Percentiles rank a stretch among this genome's conserved stretches.
These are phyloP conservation scores for Volucella bombylans DNA, from an alignment of 2,888 invertebrate species.

Conservation along the genomic window DNA sequence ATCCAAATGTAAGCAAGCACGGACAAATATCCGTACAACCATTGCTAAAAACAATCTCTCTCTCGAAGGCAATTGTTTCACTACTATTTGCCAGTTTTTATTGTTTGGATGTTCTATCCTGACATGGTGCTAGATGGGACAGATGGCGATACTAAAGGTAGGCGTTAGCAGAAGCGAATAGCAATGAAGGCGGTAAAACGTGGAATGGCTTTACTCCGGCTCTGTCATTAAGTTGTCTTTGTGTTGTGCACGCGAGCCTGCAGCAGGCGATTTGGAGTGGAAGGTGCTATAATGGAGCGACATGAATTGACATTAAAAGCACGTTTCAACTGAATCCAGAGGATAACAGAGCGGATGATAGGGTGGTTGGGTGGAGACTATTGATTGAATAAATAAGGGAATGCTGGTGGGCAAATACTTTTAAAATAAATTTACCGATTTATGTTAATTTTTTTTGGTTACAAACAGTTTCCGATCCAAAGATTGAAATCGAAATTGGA, in stretches of 20 bases:
- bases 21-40: not conserved
- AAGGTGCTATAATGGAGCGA: not conserved
- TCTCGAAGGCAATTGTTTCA: slow-evolving; percentile 14
- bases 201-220: not conserved
- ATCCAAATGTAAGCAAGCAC: not conserved
- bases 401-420: not conserved
- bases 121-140: no score
- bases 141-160: not conserved
- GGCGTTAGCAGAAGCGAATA: not conserved
- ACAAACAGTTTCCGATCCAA: slow-evolving; percentile 3
- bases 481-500: slow-evolving; percentile 6
- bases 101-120: slow-evolving; percentile 30
- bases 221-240: slow-evolving; percentile 23
- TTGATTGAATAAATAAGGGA: not conserved
- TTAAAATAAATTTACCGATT: not conserved
- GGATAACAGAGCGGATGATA: not conserved
- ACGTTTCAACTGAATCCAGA: slow-evolving; percentile 18
- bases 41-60: not conserved
- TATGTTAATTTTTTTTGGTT: not conserved
- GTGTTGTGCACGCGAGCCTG: not conserved
- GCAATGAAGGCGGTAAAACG: no score
- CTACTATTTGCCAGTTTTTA: slow-evolving; percentile 26
- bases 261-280: not conserved
- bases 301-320: slow-evolving; percentile 25
- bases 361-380: not conserved